Evolutionary conservation across 2,113 vertebrate genomes (phyloP), one percentile per base, ranked within the genome.

Genomic region (Saguinus midas): DNA sequence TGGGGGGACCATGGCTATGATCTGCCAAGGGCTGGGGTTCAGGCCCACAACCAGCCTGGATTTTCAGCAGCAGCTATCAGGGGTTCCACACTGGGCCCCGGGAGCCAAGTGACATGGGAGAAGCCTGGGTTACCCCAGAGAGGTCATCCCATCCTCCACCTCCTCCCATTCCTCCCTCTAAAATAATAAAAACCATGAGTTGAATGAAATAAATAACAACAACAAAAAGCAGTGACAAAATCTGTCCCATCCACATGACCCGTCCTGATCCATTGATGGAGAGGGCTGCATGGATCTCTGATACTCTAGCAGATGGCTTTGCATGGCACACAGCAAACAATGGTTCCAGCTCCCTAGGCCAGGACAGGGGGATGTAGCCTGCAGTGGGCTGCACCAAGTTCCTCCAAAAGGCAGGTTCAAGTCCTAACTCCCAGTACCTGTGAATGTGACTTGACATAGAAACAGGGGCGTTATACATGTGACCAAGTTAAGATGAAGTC

Each of bases 201-300:
- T 35, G 35, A 29, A 23, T 29, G 66, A 40, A 40, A 78, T 58
- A 68, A 61, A 23, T 13, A 29, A 64, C 27, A 64, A 27, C 58
- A 61, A 64, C 27, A 48, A 32, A 45, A 20, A 55, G 3, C 43
- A 43, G 10, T 45, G 6, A 0, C 23, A 8, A 21, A 17, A 21
- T 40, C 40, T 52, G 25, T 50, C 37, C 64, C 11, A 1, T 16
- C 78, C 20, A 37, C 16, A 32, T 1, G 0, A 3, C 27, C 45
- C 3, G 1, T 64, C 5, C 10, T 37, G 23, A 6, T 35, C 45
- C 64, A 4, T 20, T 58, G 57, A 57, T 9, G 6, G 4, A 50
- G 27, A 18, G 1, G 4, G n/a, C 21, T 14, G 14, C 20, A 14
- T 6, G 40, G 23, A 0, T n/a, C 55, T 16, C 64, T 13, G 1